Percentiles rank a stretch among this genome's conserved stretches.
phyloP scores from a whole-genome alignment of 2,113 vertebrate species.

The Scartelaos histophorus region DNA sequence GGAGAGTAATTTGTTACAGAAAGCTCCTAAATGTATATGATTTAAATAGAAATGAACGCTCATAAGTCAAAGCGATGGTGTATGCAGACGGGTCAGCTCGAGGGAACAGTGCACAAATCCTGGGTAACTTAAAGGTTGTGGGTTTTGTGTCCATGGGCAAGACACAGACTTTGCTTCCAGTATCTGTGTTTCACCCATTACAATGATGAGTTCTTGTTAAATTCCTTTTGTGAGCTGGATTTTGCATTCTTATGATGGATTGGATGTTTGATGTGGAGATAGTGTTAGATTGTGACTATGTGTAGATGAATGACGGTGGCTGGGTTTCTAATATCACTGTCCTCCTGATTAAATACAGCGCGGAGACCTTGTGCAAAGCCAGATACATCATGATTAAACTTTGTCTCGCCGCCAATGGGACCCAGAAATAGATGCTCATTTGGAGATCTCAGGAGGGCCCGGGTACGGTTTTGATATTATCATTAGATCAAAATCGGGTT shows the following conservation, averaged over 20 bases:
- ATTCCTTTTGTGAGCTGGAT: neutral
- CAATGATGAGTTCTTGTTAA: neutral
- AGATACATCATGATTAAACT: constrained; percentile 53
- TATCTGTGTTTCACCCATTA: no score
- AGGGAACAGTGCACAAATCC: neutral
- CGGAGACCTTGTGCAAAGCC: constrained; percentile 33
- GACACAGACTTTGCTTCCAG: neutral
- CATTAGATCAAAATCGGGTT: constrained; percentile 27
- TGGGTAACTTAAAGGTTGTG: neutral
- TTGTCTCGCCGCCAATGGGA: constrained; percentile 18
- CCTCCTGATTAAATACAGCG: constrained; percentile 40
- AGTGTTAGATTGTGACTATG: constrained; percentile 2
- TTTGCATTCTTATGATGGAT: neutral
- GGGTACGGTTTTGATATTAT: constrained; percentile 21
- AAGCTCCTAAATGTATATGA: neutral
- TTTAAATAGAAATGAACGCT: neutral
- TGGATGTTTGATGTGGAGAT: constrained; percentile 1
- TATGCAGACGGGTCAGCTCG: neutral
- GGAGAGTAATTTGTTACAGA: neutral
- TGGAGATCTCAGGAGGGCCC: constrained; percentile 19
- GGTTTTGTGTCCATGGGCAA: neutral
- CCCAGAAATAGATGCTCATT: constrained; percentile 56
- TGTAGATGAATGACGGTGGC: constrained; percentile 25
- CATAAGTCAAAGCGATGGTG: neutral
- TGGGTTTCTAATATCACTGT: constrained; percentile 25